Percentiles rank a stretch among this genome's conserved stretches.
These are phyloP conservation scores for Antheraea mylitta DNA, from an alignment of 1,140 invertebrate species.

Conservation along the genomic window DNA sequence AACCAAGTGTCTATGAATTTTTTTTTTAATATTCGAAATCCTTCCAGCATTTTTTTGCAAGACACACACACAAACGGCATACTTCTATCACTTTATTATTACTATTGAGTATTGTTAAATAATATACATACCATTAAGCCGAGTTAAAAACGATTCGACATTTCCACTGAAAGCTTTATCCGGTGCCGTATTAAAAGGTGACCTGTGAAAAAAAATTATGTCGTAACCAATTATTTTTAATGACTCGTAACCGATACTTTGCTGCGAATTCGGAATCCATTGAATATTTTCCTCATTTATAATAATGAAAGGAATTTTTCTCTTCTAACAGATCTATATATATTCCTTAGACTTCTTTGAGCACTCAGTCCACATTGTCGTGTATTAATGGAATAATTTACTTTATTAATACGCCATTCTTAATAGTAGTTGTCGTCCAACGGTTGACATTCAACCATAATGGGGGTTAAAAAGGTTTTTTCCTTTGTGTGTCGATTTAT, in stretches of 20 bases:
- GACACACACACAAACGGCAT: too few relatives aligned
- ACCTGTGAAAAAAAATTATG: slow-evolving; percentile 42
- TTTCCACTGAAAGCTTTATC: neutral
- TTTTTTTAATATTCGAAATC: too few relatives aligned
- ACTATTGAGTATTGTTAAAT: too few relatives aligned
- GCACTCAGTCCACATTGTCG: neutral
- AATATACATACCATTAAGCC: neutral
- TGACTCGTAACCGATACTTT: slow-evolving; percentile 38
- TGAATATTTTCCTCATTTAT: neutral
- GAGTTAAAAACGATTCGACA: neutral
- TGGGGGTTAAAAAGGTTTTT: too few relatives aligned
- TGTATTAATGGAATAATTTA: neutral
- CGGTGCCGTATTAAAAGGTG: slow-evolving; percentile 19
- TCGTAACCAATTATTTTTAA: slow-evolving; percentile 55
- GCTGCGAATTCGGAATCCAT: neutral
- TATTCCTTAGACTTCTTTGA: neutral
- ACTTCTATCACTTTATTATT: too few relatives aligned
- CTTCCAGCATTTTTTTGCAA: too few relatives aligned
- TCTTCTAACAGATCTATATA: neutral
- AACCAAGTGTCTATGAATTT: too few relatives aligned
- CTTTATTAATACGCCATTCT: neutral
- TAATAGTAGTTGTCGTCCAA: too few relatives aligned
- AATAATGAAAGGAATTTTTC: neutral
- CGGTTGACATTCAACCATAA: too few relatives aligned
- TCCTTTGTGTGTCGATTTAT: too few relatives aligned